Base-by-base conservation (phyloP, 2,888 invertebrate genomes). In the Phlogophora meticulosa region DNA sequence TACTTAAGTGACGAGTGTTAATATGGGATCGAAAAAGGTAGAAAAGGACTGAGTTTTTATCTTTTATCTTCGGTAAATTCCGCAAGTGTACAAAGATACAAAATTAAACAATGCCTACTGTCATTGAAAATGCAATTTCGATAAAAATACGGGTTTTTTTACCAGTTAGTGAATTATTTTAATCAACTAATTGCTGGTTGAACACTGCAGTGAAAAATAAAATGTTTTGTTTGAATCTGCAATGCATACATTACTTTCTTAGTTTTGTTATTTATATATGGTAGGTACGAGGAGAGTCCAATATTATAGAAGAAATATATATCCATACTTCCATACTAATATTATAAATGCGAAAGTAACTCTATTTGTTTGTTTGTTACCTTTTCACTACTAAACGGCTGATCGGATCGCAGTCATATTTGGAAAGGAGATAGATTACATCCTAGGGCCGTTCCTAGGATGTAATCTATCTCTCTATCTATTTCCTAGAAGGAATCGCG, bases 1-100 rank as follows among this genome's bases (percentile, higher is more conserved):
- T 38, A 22, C 11, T 3, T 42, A 20, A n/a, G n/a, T 38, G 38
- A 7, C 20, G 3, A 15, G 24, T 5, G 34, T 36, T 28, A 13
- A n/a, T 20, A 46, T 55, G 32, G 34, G 4, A 38, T 34, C 24
- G 11, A 34, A 11, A 22, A 69, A 48, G 24, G 46, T 48, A n/a
- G 53, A 40, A 20, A 20, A 2, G 1, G 7, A 28, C 28, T 4
- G 28, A 28, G 4, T 4, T 28, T 28, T 28, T 28, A 28, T 28
- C 28, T 5, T 22, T 36, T 28, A 24, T 20, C 7, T 13, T 36
- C n/a, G 4, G 7, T 43, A 20, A n/a, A 15, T 22, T 36, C 7
- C 7, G 2, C n/a, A 51, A 58, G 3, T 5, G 10, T 34, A 24
- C 1, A 22, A 34, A 20, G 11, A 28, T n/a, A 36, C 4, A 10